Conservation (phyloP, 2,797 vertebrate genomes). For the Chanos chanos region DNA sequence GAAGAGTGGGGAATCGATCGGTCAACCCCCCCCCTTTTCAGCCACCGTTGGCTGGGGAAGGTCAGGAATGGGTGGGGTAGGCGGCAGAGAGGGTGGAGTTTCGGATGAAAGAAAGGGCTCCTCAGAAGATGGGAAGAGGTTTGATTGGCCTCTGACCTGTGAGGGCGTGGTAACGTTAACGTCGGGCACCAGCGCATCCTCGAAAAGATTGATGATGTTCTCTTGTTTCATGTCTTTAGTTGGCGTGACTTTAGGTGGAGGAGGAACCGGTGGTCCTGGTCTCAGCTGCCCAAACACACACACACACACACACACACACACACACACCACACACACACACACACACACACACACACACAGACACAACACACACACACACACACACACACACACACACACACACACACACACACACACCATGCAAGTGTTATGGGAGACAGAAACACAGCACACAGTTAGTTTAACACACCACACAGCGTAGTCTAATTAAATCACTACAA, state of each 20-base stretch:
- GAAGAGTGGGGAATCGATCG: background rate
- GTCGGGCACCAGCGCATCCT: constrained; percentile 74
- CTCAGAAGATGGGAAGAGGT: background rate
- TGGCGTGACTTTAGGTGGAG: constrained; percentile 76
- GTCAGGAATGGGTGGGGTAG: constrained; percentile 4
- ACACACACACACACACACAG: constrained; percentile 17
- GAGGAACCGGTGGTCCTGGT: constrained; percentile 77
- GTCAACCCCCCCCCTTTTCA: too few species aligned
- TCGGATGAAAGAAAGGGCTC: background rate
- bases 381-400: background rate
- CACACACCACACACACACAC: constrained; percentile 2
- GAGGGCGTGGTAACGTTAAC: constrained; percentile 67
- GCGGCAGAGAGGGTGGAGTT: background rate
- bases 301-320: constrained; percentile 18
- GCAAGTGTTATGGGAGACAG: constrained; percentile 22
- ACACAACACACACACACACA: constrained; percentile 18
- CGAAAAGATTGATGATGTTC: constrained; percentile 75
- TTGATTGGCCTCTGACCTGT: constrained; percentile 73
- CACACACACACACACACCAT: too few species aligned
- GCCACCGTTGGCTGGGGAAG: too few species aligned
- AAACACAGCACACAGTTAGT: constrained; percentile 8
- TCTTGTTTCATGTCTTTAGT: constrained; percentile 78
- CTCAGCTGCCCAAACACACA: constrained; percentile 68
- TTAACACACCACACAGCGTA: constrained; percentile 10
- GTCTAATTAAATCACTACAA: too few species aligned